Conservation (phyloP, 2,113 vertebrate genomes). For the Chroicocephalus ridibundus region DNA sequence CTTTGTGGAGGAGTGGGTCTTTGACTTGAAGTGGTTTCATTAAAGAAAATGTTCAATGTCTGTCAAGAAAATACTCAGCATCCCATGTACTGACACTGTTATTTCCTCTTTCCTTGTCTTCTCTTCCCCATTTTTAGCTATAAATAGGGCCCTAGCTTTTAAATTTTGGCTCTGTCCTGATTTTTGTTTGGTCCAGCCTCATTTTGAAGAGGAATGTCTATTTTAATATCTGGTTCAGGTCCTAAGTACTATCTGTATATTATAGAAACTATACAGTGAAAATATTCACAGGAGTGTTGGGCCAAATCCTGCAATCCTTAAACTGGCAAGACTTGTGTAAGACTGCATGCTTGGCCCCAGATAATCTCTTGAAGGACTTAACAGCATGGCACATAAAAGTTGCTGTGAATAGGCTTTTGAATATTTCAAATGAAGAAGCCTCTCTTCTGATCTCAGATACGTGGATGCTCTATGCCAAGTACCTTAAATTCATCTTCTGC, state of each 20-base stretch:
- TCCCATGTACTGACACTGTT: neutral
- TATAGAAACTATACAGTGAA: neutral
- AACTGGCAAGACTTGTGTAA: neutral
- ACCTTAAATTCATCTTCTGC: neutral
- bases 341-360: neutral
- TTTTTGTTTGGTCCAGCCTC: neutral
- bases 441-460: neutral
- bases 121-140: neutral
- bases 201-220: neutral
- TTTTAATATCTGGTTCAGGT: constrained; percentile 23
- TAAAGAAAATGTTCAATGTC: neutral
- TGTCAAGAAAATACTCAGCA: neutral
- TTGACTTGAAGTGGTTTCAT: neutral
- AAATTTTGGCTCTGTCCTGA: neutral
- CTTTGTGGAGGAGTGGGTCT: neutral
- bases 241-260: neutral
- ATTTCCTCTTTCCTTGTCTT: neutral
- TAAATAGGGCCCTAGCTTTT: neutral
- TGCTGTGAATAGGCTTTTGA: neutral
- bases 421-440: neutral
- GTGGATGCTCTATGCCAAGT: neutral
- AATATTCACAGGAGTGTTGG: neutral
- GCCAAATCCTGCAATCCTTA: neutral
- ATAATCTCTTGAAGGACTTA: neutral
- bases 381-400: neutral